These are phyloP conservation scores for Brachionus manjavacas DNA, from an alignment of 1,140 invertebrate genomes.

Conservation along the genomic window DNA sequence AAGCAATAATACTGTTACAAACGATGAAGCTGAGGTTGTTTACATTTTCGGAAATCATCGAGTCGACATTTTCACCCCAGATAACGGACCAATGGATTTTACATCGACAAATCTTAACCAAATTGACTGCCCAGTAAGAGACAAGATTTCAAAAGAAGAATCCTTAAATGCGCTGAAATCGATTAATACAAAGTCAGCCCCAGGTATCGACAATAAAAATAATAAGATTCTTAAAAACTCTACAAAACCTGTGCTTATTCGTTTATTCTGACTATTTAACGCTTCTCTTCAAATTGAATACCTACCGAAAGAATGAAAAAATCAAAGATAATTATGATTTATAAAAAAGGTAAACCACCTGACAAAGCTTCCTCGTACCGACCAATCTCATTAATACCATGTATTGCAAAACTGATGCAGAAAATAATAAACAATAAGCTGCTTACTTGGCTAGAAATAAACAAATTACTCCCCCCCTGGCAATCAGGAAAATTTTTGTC, in stretches of 20 bases:
- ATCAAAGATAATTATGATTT: constrained; percentile 36
- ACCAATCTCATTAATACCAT: constrained; percentile 42
- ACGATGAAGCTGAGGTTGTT: neutral
- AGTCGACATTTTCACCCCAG: neutral
- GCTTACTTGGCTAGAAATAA: neutral
- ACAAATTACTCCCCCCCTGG: neutral
- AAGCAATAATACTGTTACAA: neutral
- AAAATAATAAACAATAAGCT: constrained; percentile 38
- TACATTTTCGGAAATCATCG: neutral
- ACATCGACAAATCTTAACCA: no score
- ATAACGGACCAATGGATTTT: neutral
- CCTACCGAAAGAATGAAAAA: constrained; percentile 42
- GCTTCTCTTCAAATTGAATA: neutral
- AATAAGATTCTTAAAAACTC: neutral
- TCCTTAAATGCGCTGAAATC: neutral
- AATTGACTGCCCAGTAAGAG: no score
- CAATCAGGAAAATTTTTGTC: no score
- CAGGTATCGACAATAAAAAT: neutral
- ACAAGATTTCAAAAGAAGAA: neutral
- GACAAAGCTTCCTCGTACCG: constrained; percentile 8
- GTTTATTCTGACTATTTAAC: neutral
- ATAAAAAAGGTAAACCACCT: constrained; percentile 43
- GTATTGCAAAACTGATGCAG: constrained; percentile 42
- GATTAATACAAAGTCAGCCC: neutral
- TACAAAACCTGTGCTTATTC: neutral